These are phyloP conservation scores for Myiotriccus ornatus DNA, from an alignment of 2,797 vertebrate species.

Conservation along the genomic window DNA sequence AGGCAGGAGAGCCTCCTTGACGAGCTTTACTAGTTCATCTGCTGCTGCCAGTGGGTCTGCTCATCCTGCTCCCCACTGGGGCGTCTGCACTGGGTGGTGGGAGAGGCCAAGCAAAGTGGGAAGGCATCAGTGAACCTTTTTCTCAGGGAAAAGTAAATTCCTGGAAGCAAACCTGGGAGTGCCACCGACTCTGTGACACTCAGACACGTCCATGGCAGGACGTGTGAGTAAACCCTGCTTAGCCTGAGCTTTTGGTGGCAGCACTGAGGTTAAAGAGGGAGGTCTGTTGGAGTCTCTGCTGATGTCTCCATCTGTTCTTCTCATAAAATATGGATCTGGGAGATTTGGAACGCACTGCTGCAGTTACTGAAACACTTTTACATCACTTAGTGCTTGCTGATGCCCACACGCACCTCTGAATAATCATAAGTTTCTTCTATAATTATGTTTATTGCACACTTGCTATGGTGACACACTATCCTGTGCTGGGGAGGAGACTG, in stretches of 20 bases:
- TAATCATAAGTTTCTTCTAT: neutral
- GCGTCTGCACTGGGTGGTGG: rapidly evolving
- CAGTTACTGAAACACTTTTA: neutral
- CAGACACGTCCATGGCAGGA: rapidly evolving
- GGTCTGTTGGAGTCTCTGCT: neutral
- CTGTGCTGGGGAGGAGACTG: neutral
- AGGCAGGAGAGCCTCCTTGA: neutral
- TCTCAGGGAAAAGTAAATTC: neutral
- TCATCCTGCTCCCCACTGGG: rapidly evolving
- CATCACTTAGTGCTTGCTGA: neutral
- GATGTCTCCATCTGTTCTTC: neutral
- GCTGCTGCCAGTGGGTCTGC: neutral
- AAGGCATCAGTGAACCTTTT: rapidly evolving
- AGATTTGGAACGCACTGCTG: neutral
- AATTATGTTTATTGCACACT: neutral
- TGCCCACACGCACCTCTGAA: neutral
- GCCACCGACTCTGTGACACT: neutral
- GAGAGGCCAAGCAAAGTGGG: rapidly evolving
- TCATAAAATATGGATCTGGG: neutral
- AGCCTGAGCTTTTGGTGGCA: neutral
- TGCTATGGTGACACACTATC: neutral
- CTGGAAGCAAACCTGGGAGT: neutral
- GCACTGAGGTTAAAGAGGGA: neutral
- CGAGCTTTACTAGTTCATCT: neutral
- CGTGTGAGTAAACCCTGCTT: neutral